Conservation (phyloP, 2,113 vertebrate genomes). For the Sisor rabdophorus region DNA sequence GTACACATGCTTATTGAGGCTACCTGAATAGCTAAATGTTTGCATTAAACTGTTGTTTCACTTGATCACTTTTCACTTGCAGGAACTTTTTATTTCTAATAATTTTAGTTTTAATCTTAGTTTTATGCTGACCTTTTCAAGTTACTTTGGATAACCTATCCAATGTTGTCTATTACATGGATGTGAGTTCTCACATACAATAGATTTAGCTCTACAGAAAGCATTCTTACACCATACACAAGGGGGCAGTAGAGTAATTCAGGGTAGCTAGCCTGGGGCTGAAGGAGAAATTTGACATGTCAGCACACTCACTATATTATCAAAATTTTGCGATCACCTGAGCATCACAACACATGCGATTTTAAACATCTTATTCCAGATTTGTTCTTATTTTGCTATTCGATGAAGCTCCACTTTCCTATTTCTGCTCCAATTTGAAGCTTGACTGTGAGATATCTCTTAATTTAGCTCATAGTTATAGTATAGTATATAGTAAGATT, state of each 20-base stretch:
- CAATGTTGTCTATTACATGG: too few species aligned
- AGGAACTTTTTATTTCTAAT: conserved; percentile 14
- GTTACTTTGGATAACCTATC: neutral
- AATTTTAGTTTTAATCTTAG: neutral
- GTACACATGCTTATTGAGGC: conserved; percentile 32
- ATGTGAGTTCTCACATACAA: too few species aligned
- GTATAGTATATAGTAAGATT: too few species aligned
- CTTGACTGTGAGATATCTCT: too few species aligned
- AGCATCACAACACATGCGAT: too few species aligned
- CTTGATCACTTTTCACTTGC: conserved; percentile 16
- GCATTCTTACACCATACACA: conserved; percentile 28
- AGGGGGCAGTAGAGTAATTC: conserved; percentile 41
- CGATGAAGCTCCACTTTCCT: too few species aligned
- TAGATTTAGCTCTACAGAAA: neutral
- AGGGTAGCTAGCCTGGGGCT: neutral
- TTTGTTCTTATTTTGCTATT: too few species aligned
- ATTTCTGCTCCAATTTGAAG: too few species aligned
- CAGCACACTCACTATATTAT: conserved; percentile 17
- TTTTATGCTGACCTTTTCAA: conserved; percentile 2
- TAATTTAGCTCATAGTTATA: too few species aligned
- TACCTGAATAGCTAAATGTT: conserved; percentile 32
- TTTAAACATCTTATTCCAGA: too few species aligned
- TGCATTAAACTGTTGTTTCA: conserved; percentile 11
- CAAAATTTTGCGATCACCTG: too few species aligned
- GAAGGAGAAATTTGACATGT: conserved; percentile 7